These are phyloP conservation scores for Himalopsyche japonica DNA, from an alignment of 2,888 invertebrate species.

Conservation along the genomic window DNA sequence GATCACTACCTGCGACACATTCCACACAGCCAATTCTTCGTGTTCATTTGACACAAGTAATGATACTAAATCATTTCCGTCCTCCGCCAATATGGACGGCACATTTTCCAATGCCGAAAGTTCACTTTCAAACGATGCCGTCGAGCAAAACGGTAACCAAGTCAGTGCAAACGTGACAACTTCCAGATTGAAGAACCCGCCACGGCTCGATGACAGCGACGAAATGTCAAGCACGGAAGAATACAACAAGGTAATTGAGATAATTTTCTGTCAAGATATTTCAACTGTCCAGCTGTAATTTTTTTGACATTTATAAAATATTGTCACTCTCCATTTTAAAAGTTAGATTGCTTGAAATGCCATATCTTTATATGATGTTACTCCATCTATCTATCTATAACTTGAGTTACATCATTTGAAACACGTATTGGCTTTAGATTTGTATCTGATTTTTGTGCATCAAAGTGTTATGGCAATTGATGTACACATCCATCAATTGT, in stretches of 20 bases:
- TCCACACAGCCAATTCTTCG: slow-evolving; percentile 73
- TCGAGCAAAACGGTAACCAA: slow-evolving; percentile 37
- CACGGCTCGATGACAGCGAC: slow-evolving; percentile 60
- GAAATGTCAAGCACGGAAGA: slow-evolving; percentile 66
- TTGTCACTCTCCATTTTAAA: no score
- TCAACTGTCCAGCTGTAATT: not conserved
- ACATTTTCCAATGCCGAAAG: slow-evolving; percentile 43
- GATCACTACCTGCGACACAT: slow-evolving; percentile 65
- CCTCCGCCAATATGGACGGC: slow-evolving; percentile 43
- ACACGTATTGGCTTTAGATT: no score
- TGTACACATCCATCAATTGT: no score
- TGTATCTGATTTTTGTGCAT: no score
- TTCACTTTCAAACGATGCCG: slow-evolving; percentile 48
- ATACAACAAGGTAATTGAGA: slow-evolving; percentile 52
- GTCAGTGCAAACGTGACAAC: not conserved
- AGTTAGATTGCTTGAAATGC: no score
- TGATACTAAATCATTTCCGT: slow-evolving; percentile 41
- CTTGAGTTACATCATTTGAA: no score
- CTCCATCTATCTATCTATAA: no score
- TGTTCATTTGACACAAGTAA: slow-evolving; percentile 49
- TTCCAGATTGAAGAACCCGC: slow-evolving; percentile 47
- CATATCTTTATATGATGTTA: no score
- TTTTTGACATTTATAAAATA: no score
- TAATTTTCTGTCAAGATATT: not conserved
- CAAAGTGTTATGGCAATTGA: no score